Conservation (phyloP, 2,113 vertebrate species). For the Chlamydotis undulata region DNA sequence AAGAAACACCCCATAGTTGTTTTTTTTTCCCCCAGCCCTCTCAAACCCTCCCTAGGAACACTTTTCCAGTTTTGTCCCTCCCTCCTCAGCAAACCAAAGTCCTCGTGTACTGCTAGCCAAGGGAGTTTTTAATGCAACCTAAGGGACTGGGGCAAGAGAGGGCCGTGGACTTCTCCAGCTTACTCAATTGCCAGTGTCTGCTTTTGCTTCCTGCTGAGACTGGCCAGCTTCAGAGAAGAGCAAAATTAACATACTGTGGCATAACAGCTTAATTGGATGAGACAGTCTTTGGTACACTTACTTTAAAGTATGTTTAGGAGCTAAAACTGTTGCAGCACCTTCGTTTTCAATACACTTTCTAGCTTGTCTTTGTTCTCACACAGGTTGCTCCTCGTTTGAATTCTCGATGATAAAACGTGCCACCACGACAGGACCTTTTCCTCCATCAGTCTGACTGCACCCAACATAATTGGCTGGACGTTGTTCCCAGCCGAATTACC, state of each 20-base stretch:
- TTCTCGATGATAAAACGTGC: constrained; percentile 87
- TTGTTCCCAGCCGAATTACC: not conserved
- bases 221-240: not conserved
- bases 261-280: not conserved
- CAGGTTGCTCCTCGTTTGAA: constrained; percentile 96
- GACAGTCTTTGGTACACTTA: rapidly evolving
- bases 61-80: too few species aligned
- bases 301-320: not conserved
- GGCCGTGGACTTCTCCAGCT: rapidly evolving
- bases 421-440: not conserved
- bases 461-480: not conserved
- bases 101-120: rapidly evolving
- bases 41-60: not conserved
- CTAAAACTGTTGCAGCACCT: not conserved
- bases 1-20: not conserved
- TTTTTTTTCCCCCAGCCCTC: not conserved
- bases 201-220: not conserved
- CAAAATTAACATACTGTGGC: rapidly evolving
- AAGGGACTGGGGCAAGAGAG: rapidly evolving
- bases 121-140: not conserved
- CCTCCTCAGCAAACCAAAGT: not conserved
- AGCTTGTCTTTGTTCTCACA: not conserved
- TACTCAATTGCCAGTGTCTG: rapidly evolving
- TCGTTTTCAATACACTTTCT: not conserved
- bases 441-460: constrained; percentile 58